Evolutionary conservation across 2,113 vertebrate species (phyloP), one percentile per base, ranked within the genome.

Genomic region (Scortum barcoo): DNA sequence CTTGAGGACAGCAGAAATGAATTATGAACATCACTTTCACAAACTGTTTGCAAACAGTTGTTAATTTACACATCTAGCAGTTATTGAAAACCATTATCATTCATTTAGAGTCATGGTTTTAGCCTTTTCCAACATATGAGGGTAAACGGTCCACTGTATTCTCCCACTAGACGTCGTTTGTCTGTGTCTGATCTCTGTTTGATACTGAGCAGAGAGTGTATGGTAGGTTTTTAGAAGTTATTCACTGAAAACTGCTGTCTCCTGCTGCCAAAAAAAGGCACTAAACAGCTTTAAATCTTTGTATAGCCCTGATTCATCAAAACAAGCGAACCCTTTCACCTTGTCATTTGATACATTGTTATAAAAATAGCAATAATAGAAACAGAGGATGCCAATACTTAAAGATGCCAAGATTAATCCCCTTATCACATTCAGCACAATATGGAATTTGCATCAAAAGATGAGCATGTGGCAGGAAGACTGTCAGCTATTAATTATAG

Each of bases 401-500:
- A 42, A 28, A 69, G 51, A 80, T 4, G 5, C 40, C 22, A 13
- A 50, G 17, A 24, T 68, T 51, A 13, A 58, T 53, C 51, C 4
- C 24, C 11, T 54, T 28, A 8, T 30, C 19, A 12, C 30, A 51
- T 53, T 38, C 28, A 40, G 50, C 4, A 7, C 72, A 68, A 74
- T 72, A 78, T 67, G 76, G 76, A 72, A 78, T 48, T 14, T 30
- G 70, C 58, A 44, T 70, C 30, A 79, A 72, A 76, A 73, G 54
- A 69, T 14, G 16, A 84, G 36, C 79, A 76, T 68, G 66, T 68
- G 76, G 81, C 62, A 83, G 68, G 84, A 46, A 77, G 60, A 78
- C 30, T 50, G 72, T 44, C 75, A 61, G 76, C 73, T 76, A 80
- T 87, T 89, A 86, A 92, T 87, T 89, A 81, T 20, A 60, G 75